A percentile compares a stretch with the other conserved stretches of the same genome.
phyloP scores from a whole-genome alignment of 1,140 invertebrate species.

The Goniozus legneri region DNA sequence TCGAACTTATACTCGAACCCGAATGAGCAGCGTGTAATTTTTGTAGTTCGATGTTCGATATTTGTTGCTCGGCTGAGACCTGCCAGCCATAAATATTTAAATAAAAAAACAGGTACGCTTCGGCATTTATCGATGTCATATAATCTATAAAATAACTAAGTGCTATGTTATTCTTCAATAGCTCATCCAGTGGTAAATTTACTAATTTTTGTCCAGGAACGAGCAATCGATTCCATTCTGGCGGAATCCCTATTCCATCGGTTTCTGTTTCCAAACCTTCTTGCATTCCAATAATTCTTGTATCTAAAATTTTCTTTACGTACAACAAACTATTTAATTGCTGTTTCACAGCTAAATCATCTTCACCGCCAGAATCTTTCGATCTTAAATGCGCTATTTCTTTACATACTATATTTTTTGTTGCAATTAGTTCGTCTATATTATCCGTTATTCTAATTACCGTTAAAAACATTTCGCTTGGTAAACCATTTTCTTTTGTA shows the following conservation, averaged over 20 bases:
- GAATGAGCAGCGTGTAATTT: conserved; percentile 46
- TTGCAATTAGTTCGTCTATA: conserved; percentile 76
- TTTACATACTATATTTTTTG: conserved; percentile 72
- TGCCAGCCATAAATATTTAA: conserved; percentile 81
- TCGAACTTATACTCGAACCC: conserved; percentile 17
- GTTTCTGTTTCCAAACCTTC: conserved; percentile 55
- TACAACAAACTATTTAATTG: conserved; percentile 85
- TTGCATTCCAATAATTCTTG: conserved; percentile 62
- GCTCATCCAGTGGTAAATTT: conserved; percentile 69
- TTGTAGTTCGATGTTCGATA: conserved; percentile 61
- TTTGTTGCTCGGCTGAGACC: conserved; percentile 73
- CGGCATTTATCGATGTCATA: conserved; percentile 68
- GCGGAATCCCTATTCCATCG: conserved; percentile 43
- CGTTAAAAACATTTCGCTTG: conserved; percentile 79
- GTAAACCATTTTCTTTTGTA: conserved; percentile 68
- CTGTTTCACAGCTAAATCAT: conserved; percentile 80
- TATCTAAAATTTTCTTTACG: conserved; percentile 73
- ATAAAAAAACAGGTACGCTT: conserved; percentile 79
- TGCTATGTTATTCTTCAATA: conserved; percentile 78
- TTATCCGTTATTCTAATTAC: conserved; percentile 75
- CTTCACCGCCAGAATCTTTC: conserved; percentile 77
- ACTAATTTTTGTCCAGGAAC: conserved; percentile 62
- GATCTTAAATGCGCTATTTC: conserved; percentile 79
- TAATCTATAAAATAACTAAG: conserved; percentile 81
- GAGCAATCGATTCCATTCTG: conserved; percentile 56